Evolutionary conservation across 1,140 invertebrate genomes (phyloP).

Genomic region (Drosophila mojavensis): DNA sequence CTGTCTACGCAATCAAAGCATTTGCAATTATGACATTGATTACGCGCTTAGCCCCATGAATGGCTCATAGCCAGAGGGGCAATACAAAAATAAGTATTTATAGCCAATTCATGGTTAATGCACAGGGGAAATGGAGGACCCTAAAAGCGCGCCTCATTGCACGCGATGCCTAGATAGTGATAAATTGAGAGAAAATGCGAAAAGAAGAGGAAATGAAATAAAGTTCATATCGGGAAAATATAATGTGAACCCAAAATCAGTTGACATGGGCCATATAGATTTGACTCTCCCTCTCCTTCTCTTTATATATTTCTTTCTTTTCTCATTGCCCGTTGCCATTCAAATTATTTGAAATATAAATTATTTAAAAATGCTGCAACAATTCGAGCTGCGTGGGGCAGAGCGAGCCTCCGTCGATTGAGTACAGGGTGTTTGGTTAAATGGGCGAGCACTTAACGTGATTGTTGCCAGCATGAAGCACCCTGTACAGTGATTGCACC

Average conservation of each 20-base stretch:
- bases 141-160: slow-evolving; percentile 20
- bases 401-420: background rate
- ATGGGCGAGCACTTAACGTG: slow-evolving; percentile 2
- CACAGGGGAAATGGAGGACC: slow-evolving; percentile 32
- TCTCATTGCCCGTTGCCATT: slow-evolving; percentile 62
- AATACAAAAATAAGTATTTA: slow-evolving; percentile 19
- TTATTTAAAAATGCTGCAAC: slow-evolving; percentile 69
- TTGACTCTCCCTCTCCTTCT: background rate
- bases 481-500: slow-evolving; percentile 52
- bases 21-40: slow-evolving; percentile 74
- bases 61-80: slow-evolving; percentile 3
- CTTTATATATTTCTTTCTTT: background rate
- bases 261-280: background rate
- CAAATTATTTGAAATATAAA: slow-evolving; percentile 76
- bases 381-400: slow-evolving; percentile 1
- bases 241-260: background rate
- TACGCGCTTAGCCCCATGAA: slow-evolving; percentile 56
- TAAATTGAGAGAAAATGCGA: background rate
- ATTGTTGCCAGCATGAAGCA: slow-evolving; percentile 13
- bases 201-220: background rate
- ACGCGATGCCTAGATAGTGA: background rate
- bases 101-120: slow-evolving; percentile 13
- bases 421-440: slow-evolving; percentile 48
- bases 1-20: slow-evolving; percentile 54
- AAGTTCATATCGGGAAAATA: background rate